Conservation (phyloP, 2,888 invertebrate genomes). For the Rotaria sp. region DNA sequence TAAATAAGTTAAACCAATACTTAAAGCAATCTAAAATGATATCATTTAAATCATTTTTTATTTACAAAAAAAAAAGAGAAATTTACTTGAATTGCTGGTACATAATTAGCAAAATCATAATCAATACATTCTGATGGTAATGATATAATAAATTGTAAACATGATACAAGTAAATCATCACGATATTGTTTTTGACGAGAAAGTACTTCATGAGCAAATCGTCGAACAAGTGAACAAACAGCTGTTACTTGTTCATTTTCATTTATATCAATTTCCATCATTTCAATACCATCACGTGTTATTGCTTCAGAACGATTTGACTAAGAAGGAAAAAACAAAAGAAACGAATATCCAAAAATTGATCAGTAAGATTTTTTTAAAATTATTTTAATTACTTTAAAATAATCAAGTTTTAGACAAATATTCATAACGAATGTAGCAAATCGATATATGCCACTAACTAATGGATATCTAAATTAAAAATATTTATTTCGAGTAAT, state of each 20-base stretch:
- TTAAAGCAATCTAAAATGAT: conserved; percentile 45
- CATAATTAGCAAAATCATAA: conserved; percentile 55
- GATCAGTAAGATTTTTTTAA: not conserved
- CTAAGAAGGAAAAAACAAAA: conserved; percentile 46
- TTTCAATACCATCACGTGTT: not conserved
- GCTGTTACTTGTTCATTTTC: not conserved
- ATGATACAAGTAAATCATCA: conserved; percentile 63
- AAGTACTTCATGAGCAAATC: conserved; percentile 43
- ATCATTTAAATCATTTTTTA: not conserved
- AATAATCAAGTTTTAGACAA: conserved; percentile 51
- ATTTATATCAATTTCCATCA: conserved; percentile 15
- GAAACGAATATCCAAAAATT: too few relatives aligned
- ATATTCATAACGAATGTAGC: conserved; percentile 58
- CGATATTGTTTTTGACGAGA: conserved; percentile 59
- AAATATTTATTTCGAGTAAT: conserved; percentile 54
- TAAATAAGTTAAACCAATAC: conserved; percentile 55
- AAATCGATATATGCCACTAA: conserved; percentile 67
- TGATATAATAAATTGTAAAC: conserved; percentile 61
- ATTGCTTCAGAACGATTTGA: conserved; percentile 47
- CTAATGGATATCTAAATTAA: conserved; percentile 58
- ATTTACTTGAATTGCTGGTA: conserved; percentile 55
- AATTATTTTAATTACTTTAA: conserved; percentile 55
- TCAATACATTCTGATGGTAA: conserved; percentile 60
- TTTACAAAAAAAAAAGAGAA: too few relatives aligned
- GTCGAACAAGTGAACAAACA: not conserved